Percentiles rank a stretch among this genome's conserved stretches.
These are phyloP conservation scores for Coregonus ussuriensis DNA, from an alignment of 2,797 vertebrate genomes.

Conservation along the genomic window DNA sequence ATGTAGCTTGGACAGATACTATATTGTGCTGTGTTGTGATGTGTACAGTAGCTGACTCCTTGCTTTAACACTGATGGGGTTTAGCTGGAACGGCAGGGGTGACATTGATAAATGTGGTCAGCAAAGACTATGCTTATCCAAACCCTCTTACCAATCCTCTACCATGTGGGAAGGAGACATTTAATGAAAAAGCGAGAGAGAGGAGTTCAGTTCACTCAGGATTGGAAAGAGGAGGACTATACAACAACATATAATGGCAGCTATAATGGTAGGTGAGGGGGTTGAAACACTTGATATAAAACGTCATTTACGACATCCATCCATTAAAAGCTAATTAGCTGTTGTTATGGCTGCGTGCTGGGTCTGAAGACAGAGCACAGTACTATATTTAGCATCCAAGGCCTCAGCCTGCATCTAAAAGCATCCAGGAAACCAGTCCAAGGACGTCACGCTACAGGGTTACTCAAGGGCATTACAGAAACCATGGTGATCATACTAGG, in stretches of 20 bases:
- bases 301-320: slow-evolving; percentile 42
- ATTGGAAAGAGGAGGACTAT: neutral
- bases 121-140: slow-evolving; percentile 11
- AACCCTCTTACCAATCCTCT: neutral
- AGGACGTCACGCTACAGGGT: slow-evolving; percentile 57
- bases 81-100: slow-evolving; percentile 9
- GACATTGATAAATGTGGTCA: slow-evolving; percentile 14
- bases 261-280: slow-evolving; percentile 19
- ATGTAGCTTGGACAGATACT: slow-evolving; percentile 24
- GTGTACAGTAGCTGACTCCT: slow-evolving; percentile 17
- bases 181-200: neutral
- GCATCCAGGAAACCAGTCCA: slow-evolving; percentile 56
- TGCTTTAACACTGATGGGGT: slow-evolving; percentile 29
- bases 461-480: slow-evolving; percentile 59
- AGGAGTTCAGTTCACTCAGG: neutral
- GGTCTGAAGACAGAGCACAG: slow-evolving; percentile 56
- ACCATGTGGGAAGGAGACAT: neutral
- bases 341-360: slow-evolving; percentile 50
- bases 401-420: slow-evolving; percentile 41
- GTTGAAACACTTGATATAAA: slow-evolving; percentile 31
- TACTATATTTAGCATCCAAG: slow-evolving; percentile 46
- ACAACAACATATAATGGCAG: neutral
- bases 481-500: neutral
- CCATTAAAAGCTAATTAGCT: slow-evolving; percentile 64
- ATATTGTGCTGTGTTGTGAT: slow-evolving; percentile 1